Percentiles rank a stretch among this genome's conserved stretches.
phyloP scores from a whole-genome alignment of 1,140 invertebrate species.

The Phenacoccus solenopsis region DNA sequence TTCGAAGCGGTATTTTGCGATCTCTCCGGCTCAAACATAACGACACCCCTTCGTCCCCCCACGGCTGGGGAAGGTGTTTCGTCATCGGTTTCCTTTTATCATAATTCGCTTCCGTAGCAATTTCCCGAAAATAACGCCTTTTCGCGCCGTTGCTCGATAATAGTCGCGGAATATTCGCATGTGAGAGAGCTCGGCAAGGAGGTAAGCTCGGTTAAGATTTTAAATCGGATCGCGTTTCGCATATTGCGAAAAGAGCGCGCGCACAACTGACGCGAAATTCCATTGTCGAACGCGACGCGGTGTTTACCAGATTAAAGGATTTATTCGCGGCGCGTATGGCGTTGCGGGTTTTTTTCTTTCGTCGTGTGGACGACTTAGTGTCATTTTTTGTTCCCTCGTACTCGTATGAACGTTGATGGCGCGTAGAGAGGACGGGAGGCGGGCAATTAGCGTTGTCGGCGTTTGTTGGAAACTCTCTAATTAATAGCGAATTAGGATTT shows the following conservation, averaged over 20 bases:
- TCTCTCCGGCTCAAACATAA: too few species aligned
- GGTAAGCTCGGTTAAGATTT: neutral
- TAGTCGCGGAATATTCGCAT: neutral
- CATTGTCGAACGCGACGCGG: neutral
- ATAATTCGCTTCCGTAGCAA: too few species aligned
- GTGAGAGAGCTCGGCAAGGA: neutral
- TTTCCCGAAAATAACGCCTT: too few species aligned
- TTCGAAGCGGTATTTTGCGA: too few species aligned
- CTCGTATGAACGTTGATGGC: too few species aligned
- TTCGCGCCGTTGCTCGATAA: neutral
- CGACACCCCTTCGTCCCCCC: too few species aligned
- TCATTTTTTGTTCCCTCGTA: too few species aligned
- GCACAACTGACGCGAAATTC: neutral
- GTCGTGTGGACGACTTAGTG: neutral
- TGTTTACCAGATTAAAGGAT: neutral
- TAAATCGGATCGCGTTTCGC: neutral
- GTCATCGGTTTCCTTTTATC: neutral
- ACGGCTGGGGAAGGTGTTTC: neutral
- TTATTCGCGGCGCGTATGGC: neutral
- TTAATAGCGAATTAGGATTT: neutral
- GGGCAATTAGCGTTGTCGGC: neutral
- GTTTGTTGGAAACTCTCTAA: neutral
- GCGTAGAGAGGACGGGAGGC: too few species aligned
- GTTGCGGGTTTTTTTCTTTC: neutral
- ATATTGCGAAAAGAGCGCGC: neutral